A percentile compares a stretch with the other conserved stretches of the same genome.
These are phyloP conservation scores for Melanotaenia pygmaea DNA, from an alignment of 2,797 vertebrate genomes.

Conservation along the genomic window DNA sequence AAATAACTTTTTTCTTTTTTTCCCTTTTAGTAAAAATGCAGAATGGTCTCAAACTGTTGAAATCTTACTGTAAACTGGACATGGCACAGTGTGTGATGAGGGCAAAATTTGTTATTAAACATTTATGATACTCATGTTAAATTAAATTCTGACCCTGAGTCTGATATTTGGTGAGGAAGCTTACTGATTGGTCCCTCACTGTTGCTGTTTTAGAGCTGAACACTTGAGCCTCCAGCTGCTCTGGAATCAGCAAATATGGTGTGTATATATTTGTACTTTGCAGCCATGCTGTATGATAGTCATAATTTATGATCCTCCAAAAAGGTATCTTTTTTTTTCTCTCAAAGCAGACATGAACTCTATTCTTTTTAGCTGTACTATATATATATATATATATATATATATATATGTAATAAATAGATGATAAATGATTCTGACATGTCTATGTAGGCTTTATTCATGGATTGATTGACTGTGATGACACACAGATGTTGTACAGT, in stretches of 20 bases:
- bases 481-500: conserved; percentile 40
- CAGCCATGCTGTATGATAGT: conserved; percentile 59
- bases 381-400: conserved; percentile 1
- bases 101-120: neutral
- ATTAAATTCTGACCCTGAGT: conserved; percentile 4
- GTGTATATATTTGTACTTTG: conserved; percentile 67
- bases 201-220: conserved; percentile 48
- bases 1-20: neutral
- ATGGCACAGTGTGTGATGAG: neutral
- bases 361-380: conserved; percentile 30
- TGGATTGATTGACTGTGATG: conserved; percentile 31
- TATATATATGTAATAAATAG: conserved; percentile 15
- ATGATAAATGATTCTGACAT: conserved; percentile 30
- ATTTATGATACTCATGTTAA: conserved; percentile 21
- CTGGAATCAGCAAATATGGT: conserved; percentile 50
- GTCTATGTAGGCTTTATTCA: conserved; percentile 36
- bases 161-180: conserved; percentile 25
- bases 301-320: conserved; percentile 66
- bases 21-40: conserved; percentile 2
- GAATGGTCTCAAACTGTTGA: neutral
- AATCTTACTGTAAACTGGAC: conserved; percentile 7
- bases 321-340: conserved; percentile 8
- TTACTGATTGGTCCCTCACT: conserved; percentile 27
- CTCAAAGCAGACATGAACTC: conserved; percentile 31
- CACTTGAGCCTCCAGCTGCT: conserved; percentile 44